phyloP scores from a whole-genome alignment of 2,888 invertebrate species.

The Phengaris alcon region DNA sequence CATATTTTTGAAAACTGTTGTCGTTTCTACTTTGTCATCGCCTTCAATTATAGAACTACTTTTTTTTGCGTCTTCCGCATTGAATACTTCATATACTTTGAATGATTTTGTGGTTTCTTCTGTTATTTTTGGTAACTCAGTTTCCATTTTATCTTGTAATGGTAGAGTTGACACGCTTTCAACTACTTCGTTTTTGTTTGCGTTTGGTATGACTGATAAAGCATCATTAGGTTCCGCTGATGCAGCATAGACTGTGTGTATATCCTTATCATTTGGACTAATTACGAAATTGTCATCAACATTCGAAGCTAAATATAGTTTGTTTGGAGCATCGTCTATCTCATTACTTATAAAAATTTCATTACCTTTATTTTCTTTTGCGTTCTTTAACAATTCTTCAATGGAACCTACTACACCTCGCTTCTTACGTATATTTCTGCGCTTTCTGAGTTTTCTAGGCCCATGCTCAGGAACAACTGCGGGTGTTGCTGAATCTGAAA shows the following conservation, averaged over 20 bases:
- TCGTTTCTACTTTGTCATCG: slow-evolving; percentile 47
- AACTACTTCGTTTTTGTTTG: slow-evolving; percentile 51
- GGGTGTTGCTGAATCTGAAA: slow-evolving; percentile 74
- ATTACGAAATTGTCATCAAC: slow-evolving; percentile 12
- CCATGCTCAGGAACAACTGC: slow-evolving; percentile 83
- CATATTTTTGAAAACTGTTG: slow-evolving; percentile 50
- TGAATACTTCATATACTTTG: slow-evolving; percentile 65
- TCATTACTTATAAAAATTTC: slow-evolving; percentile 72
- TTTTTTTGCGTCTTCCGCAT: slow-evolving; percentile 46
- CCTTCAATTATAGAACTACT: slow-evolving; percentile 44
- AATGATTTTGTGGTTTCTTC: slow-evolving; percentile 63
- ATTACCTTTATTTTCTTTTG: slow-evolving; percentile 57
- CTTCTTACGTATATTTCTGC: slow-evolving; percentile 45
- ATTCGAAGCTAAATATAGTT: slow-evolving; percentile 38
- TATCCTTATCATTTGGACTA: slow-evolving; percentile 48
- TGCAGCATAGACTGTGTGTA: slow-evolving; percentile 53
- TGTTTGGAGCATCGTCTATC: slow-evolving; percentile 58
- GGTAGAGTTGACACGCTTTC: slow-evolving; percentile 70
- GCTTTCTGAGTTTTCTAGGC: slow-evolving; percentile 72
- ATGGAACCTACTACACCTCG: slow-evolving; percentile 62
- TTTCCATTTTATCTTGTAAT: slow-evolving; percentile 49
- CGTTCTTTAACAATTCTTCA: slow-evolving; percentile 64
- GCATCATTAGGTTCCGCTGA: slow-evolving; percentile 48
- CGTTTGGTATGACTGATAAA: slow-evolving; percentile 42
- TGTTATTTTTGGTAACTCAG: slow-evolving; percentile 50